Evolutionary conservation across 2,113 vertebrate genomes (phyloP), one percentile per base, ranked within the genome.

Genomic region (Fregetta grallaria): DNA sequence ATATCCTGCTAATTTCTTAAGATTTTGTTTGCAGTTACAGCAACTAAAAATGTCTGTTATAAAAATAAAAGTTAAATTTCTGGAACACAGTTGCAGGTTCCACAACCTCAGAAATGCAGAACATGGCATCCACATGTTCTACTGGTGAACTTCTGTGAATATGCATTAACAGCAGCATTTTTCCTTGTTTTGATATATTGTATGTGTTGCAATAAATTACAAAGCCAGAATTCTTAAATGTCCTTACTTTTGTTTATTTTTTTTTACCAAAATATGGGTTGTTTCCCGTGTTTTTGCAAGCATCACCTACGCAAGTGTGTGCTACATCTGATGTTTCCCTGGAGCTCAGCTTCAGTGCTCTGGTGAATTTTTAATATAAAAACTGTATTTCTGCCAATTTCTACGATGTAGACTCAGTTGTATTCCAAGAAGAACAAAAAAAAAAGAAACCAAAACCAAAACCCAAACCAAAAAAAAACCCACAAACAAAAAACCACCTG

Each of bases 361-460:
- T 83, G 66, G n/a, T 96, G 62, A 71, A 38, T 70, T 96, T 92
- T 78, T 70, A 66, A 65, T 75, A 25, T 32, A 29, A 86, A 93
- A 93, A 58, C 49, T 85, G 1, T 59, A 44, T 93, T 94, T 79
- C n/a, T 86, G 75, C 59, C 75, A 59, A 3, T 83, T 80, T 90
- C 61, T 93, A 27, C 29, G 52, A 5, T 32, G 26, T 40, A 55
- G n/a, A 18, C n/a, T 73, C 7, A 30, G 34, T 36, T 75, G 10
- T 45, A 52, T 88, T 86, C 56, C 79, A 86, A 88, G 42, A 83
- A 77, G 13, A 25, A n/a, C 3, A 27, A 13, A 17, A 22, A 34
- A n/a, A n/a, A n/a, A 13, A 20, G 2, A 10, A 42, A 30, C 13
- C 0, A n/a, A 49, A 66, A 25, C 0, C 38, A 16, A 79, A 66